Base-by-base conservation (phyloP, 2,113 vertebrate species). In the Catharus minimus region DNA sequence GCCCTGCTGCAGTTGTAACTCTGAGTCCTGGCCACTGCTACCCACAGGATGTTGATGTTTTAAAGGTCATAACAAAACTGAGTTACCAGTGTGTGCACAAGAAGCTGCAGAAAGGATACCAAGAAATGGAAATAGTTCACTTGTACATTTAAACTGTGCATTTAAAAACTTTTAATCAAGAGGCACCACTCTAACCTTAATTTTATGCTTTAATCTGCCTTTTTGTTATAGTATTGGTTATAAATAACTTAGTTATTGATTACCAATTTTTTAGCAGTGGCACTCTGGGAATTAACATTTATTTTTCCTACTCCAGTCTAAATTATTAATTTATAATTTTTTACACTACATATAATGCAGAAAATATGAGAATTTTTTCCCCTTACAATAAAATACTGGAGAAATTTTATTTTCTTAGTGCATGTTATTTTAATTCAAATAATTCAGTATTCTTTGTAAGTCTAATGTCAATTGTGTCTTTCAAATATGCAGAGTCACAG, bases 171-270 rank as follows among this genome's bases (percentile, higher is more conserved):
- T 75, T 14, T 20, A 57, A 26, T 57, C 13, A 28, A 23, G 49
- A 71, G 23, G 49, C 21, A 26, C 10, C 12, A 13, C 39, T 92
- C 52, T 18, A 44, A 74, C 72, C 30, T 33, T 26, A 62, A 27
- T 65, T 85, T 77, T 50, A 17, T 67, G 41, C 39, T 81, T 84
- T 32, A 23, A 33, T 72, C 44, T 89, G 33, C 18, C 41, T 44
- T 93, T 92, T 84, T 78, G 7, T 22, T 49, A 23, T 26, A n/a
- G 6, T 49, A 19, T 72, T 57, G 23, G 7, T 76, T 23, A n/a
- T 61, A 30, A 91, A 73, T 73, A 77, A 73, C 33, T 58, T 61
- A 61, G 26, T 73, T 88, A 69, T 43, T 66, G 38, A 77, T 93
- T 58, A 28, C 36, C 21, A 30, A 13, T 55, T 82, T 71, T 69